Evolutionary conservation across 2,113 vertebrate species (phyloP).

Genomic region (Corythaeola cristata): DNA sequence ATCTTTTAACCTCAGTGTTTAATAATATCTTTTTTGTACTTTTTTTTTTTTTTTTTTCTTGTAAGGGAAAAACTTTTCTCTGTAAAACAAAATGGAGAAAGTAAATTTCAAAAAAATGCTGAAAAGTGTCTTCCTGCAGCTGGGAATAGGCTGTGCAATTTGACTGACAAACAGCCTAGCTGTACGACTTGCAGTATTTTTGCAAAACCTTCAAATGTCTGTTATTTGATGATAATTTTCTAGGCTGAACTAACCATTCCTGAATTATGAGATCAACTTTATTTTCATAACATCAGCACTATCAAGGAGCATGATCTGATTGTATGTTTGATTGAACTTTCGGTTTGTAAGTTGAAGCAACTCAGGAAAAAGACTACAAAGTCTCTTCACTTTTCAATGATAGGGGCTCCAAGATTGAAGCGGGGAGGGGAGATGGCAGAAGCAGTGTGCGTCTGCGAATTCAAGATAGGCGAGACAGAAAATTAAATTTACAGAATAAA

Average conservation of each 20-base stretch:
- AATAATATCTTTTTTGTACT: not conserved
- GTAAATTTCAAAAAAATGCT: not conserved
- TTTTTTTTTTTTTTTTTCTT: not conserved
- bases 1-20: not conserved
- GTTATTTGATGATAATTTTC: not conserved
- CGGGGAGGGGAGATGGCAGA: not conserved
- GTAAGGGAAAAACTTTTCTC: not conserved
- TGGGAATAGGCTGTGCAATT: not conserved
- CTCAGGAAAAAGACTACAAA: not conserved
- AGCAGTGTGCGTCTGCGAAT: not conserved
- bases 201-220: not conserved
- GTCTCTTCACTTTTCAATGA: not conserved
- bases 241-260: not conserved
- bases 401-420: not conserved
- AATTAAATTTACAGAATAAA: constrained; percentile 23
- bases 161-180: not conserved
- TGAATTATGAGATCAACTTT: not conserved
- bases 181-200: not conserved
- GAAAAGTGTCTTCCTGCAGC: not conserved
- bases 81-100: not conserved
- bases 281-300: not conserved
- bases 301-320: not conserved
- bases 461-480: not conserved
- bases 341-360: not conserved
- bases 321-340: not conserved